Conservation (phyloP, 2,888 invertebrate genomes). For the Pristionchus entomophagus region DNA sequence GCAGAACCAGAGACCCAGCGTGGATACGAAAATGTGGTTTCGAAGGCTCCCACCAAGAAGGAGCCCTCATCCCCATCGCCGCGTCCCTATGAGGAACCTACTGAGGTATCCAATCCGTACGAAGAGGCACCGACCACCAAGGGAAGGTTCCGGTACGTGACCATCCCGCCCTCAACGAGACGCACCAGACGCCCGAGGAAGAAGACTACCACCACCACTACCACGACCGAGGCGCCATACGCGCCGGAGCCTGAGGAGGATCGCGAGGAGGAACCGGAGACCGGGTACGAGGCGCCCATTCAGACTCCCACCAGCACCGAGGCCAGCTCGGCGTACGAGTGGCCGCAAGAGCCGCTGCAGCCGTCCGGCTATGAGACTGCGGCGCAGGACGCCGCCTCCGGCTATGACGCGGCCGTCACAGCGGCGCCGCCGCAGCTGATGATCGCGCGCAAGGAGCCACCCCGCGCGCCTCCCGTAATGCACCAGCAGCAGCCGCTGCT, state of each 20-base stretch:
- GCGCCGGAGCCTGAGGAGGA: background rate
- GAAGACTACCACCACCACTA: background rate
- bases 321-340: background rate
- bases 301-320: background rate
- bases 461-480: slow-evolving; percentile 25
- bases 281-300: background rate
- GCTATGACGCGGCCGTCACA: background rate
- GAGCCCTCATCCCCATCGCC: slow-evolving; percentile 21
- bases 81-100: background rate
- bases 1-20: background rate
- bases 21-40: background rate
- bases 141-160: background rate
- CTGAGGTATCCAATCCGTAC: background rate
- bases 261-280: background rate
- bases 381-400: background rate
- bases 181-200: background rate
- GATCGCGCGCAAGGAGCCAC: slow-evolving; percentile 43
- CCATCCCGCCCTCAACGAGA: background rate
- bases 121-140: background rate
- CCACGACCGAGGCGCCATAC: background rate
- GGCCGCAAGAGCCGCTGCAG: slow-evolving; percentile 14
- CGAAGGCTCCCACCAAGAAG: background rate
- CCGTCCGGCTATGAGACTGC: background rate
- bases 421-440: slow-evolving; percentile 1
- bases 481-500: background rate